phyloP scores from a whole-genome alignment of 2,888 invertebrate genomes.

The Trachelus troglodyta region DNA sequence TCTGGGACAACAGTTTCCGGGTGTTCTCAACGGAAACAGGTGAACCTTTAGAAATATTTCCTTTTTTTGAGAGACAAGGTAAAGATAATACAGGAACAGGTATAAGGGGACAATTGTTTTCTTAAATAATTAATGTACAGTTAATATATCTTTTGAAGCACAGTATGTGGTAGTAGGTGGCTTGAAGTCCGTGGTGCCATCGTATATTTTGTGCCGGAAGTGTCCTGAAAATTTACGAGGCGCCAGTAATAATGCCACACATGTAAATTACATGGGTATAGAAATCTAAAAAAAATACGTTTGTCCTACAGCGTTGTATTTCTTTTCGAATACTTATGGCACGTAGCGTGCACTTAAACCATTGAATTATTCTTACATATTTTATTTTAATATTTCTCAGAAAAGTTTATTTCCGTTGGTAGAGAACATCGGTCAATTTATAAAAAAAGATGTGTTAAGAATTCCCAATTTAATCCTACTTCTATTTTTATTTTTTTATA shows the following conservation, averaged over 20 bases:
- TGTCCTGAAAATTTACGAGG: neutral
- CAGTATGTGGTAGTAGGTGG: neutral
- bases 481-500: constrained; percentile 18
- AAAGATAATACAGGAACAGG: neutral
- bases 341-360: neutral
- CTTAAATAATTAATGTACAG: neutral
- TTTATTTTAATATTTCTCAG: neutral
- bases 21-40: constrained; percentile 97
- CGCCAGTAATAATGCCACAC: neutral
- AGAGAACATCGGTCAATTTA: neutral
- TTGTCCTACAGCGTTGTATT: neutral
- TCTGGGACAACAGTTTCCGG: constrained; percentile 99
- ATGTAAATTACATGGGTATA: neutral
- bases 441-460: neutral
- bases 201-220: neutral
- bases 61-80: neutral
- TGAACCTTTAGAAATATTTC: constrained; percentile 55
- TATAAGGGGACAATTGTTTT: neutral
- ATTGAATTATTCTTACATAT: neutral
- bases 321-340: neutral
- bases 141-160: constrained; percentile 5
- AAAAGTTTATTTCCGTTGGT: neutral
- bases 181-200: neutral
- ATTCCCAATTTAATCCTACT: neutral
- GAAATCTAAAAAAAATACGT: neutral